Evolutionary conservation across 2,888 invertebrate genomes (phyloP).

Genomic region (Isoperla grammatica): DNA sequence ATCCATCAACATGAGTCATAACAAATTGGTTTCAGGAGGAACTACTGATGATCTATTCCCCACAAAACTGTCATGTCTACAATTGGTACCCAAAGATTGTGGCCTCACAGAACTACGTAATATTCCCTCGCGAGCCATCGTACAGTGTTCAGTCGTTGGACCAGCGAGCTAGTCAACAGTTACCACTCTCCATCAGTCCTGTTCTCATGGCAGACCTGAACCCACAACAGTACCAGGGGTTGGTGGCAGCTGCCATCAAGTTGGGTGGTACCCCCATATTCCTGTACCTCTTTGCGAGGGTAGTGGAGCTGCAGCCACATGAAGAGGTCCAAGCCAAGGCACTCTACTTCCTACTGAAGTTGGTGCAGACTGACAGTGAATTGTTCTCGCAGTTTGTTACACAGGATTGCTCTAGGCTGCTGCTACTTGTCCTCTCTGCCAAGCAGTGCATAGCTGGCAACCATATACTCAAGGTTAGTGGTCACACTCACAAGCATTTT

Average conservation of each 20-base stretch:
- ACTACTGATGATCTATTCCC: constrained; percentile 55
- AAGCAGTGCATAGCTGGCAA: constrained; percentile 53
- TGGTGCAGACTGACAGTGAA: constrained; percentile 55
- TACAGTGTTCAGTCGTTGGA: constrained; percentile 37
- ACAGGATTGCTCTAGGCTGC: constrained; percentile 45
- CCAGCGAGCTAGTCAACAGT: constrained; percentile 45
- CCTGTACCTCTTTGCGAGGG: constrained; percentile 63
- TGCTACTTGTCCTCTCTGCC: constrained; percentile 58
- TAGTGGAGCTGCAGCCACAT: constrained; percentile 57
- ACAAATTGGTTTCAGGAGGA: constrained; percentile 50
- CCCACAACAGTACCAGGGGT: constrained; percentile 48
- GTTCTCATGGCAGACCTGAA: constrained; percentile 44
- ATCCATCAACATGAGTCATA: no score
- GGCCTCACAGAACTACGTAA: neutral
- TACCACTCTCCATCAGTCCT: constrained; percentile 42
- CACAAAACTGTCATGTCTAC: constrained; percentile 55
- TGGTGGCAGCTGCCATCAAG: constrained; percentile 51
- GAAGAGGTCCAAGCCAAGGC: constrained; percentile 58
- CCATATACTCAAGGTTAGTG: constrained; percentile 51
- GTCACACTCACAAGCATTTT: neutral
- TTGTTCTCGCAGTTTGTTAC: constrained; percentile 55
- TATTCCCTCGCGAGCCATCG: constrained; percentile 19
- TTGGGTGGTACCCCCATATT: constrained; percentile 61
- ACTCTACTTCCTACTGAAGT: constrained; percentile 53
- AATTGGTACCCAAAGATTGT: constrained; percentile 43